Base-by-base conservation (phyloP, 2,113 vertebrate species). In the Mastomys natalensis region DNA sequence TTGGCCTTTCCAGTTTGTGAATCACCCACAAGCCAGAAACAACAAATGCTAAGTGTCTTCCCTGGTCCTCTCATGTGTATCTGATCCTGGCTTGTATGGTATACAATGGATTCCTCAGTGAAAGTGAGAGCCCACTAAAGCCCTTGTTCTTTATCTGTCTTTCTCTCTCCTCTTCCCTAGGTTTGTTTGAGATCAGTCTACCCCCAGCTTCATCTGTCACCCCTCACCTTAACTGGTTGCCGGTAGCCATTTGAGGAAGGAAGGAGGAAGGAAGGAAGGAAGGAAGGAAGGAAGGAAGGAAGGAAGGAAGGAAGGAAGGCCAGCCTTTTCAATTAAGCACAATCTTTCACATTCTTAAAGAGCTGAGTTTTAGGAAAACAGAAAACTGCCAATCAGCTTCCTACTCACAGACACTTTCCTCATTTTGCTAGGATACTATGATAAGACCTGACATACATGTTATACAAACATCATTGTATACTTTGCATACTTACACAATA, bases 321-420 rank as follows among this genome's bases (percentile, higher is more conserved):
- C 55, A 84, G 82, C 64, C n/a, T 77, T 81, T 72, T 60, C 24
- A 48, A 93, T 48, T 93, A 66, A 48, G 45, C 8, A 55, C 34
- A 72, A 43, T 55, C 58, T 72, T 94, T 19, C 37, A 11, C 8
- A 78, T 58, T 88, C 90, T 77, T 51, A 95, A 90, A 40, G 70
- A 94, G 11, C 40, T 72, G 24, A 37, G 68, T 68, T 89, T 92
- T 53, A 89, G 51, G 37, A 64, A 90, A 81, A 77, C 6, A 86
- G 80, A 89, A 90, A 92, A 90, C 43, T 74, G 74, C 17, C 53
- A 70, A 95, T 85, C 22, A 68, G 48, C 37, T 51, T 80, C 51
- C 37, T 81, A 78, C 19, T 77, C 74, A 6, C 8, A n/a, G 60
- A 84, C 19, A 62, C 26, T 91, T 77, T 92, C 55, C 76, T 55